Conservation (phyloP, 2,797 vertebrate species). For the Tamandua tetradactyla region DNA sequence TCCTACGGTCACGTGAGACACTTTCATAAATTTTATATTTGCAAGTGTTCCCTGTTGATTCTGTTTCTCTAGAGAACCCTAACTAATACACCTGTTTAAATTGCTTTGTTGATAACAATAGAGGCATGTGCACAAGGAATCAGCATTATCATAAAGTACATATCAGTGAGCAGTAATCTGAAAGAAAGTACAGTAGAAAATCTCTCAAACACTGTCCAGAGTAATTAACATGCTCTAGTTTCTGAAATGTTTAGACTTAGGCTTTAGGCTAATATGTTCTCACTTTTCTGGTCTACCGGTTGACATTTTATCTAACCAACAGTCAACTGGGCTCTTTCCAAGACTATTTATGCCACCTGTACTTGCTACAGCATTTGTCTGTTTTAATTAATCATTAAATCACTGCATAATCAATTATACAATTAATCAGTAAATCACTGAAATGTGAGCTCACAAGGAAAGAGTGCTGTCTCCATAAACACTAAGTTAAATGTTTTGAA, state of each 20-base stretch:
- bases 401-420: no score
- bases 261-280: not conserved
- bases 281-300: not conserved
- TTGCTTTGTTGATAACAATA: not conserved
- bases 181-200: not conserved
- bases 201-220: not conserved
- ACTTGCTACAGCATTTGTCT: not conserved
- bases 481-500: not conserved
- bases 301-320: not conserved
- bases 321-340: not conserved
- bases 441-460: not conserved
- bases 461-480: constrained; percentile 3
- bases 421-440: not conserved
- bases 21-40: no score
- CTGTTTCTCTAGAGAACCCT: no score
- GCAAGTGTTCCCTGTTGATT: no score
- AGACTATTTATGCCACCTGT: not conserved
- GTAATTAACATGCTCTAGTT: not conserved
- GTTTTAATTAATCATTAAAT: constrained; percentile 6
- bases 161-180: not conserved
- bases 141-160: not conserved
- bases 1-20: no score
- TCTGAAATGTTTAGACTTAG: not conserved
- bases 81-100: no score
- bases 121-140: not conserved